phyloP scores from a whole-genome alignment of 2,113 vertebrate genomes.

The Baryphthengus martii region DNA sequence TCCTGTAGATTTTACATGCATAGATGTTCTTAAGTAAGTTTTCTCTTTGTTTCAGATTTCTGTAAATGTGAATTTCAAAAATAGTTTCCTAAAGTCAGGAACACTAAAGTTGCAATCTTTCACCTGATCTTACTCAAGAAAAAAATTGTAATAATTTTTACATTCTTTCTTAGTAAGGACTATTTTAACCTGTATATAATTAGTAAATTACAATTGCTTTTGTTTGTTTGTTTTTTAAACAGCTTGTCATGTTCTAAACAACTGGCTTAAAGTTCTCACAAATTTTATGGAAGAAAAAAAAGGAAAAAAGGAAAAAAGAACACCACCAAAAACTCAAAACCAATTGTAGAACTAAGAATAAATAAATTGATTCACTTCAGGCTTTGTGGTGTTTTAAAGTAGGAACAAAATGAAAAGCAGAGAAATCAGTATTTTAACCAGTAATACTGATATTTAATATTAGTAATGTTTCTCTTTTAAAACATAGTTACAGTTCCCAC shows the following conservation, averaged over 20 bases:
- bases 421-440: neutral
- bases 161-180: neutral
- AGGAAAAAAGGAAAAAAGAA: no score
- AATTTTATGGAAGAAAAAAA: neutral
- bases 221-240: neutral
- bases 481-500: neutral
- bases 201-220: neutral
- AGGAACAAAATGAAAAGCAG: neutral
- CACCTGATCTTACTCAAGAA: neutral
- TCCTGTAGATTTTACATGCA: neutral
- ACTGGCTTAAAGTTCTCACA: neutral
- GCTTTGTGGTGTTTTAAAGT: neutral
- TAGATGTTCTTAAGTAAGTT: no score
- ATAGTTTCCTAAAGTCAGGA: neutral
- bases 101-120: neutral
- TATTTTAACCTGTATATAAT: neutral
- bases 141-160: neutral
- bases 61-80: neutral
- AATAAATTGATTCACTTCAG: neutral
- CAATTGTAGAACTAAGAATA: neutral
- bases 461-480: neutral
- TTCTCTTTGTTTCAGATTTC: neutral
- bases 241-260: neutral
- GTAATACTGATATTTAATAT: neutral
- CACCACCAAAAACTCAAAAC: neutral